Base-by-base conservation (phyloP, 2,113 vertebrate species). In the Chlorodrepanis virens region DNA sequence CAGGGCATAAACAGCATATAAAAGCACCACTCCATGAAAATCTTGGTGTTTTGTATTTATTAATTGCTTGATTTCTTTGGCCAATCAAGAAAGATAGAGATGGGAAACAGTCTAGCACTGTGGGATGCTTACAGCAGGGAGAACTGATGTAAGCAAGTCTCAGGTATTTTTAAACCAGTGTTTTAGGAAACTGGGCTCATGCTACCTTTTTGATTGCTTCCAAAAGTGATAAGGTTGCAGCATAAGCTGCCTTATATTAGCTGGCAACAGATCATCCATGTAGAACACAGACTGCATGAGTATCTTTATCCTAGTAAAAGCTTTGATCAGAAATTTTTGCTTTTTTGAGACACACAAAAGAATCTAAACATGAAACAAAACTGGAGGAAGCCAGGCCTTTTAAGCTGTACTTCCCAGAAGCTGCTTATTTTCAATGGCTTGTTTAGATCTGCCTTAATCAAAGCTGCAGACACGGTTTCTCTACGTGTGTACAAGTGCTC, bases 401-500 rank as follows among this genome's bases (percentile, higher is more conserved):
- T 47, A 81, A 84, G 60, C 54, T 83, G 0, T 33, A 9, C 83
- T 88, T 70, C 75, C 83, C 49, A 88, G 65, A 56, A 85, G 49
- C 44, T 92, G 56, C 40, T 53, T 65, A 10, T 85, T 90, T 79
- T 68, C 59, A 18, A 2, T 85, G 49, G 18, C 22, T 86, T 87
- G n/a, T 93, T 95, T 88, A 80, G 78, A 69, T 88, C 13, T 83
- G 11, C 54, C 40, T 65, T 14, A 64, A 67, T 72, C 27, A 60
- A 61, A 83, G 60, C 53, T 83, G 47, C 82, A 70, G 44, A 29
- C 35, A 12, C 2, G 0, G 15, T 79, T 87, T 70, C 57, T 44
- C 6, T 27, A 6, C 8, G 3, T 20, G 52, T 74, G 27, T 21
- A 9, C 2, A 4, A 54, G 54, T 0, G 1, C 27, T 80, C 49